These are phyloP conservation scores for Saxidomus purpurata DNA, from an alignment of 1,140 invertebrate species.

Conservation along the genomic window DNA sequence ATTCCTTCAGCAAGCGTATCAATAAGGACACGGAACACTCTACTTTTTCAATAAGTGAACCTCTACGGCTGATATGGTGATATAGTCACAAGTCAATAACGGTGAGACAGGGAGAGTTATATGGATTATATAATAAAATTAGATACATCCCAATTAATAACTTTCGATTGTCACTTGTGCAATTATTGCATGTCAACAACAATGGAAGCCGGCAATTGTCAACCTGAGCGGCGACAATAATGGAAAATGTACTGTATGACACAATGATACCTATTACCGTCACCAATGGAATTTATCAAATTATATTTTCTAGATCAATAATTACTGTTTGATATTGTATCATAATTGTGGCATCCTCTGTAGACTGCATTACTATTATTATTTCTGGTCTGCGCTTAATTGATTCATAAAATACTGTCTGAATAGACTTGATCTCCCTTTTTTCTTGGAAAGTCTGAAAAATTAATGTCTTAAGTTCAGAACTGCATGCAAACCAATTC, in stretches of 20 bases:
- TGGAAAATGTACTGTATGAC: no score
- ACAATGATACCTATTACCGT: no score
- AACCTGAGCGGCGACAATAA: not conserved
- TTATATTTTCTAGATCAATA: not conserved
- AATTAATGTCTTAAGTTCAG: no score
- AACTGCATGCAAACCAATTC: no score
- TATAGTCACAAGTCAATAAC: conserved; percentile 33
- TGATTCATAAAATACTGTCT: not conserved
- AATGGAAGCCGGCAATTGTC: not conserved
- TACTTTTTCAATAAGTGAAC: conserved; percentile 14
- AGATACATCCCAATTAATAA: not conserved
- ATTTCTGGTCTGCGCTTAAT: not conserved
- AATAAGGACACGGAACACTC: conserved; percentile 6
- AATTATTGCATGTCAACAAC: not conserved
- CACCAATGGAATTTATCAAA: no score
- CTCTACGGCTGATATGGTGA: not conserved
- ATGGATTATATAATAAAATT: not conserved
- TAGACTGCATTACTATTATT: not conserved
- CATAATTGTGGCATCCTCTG: not conserved
- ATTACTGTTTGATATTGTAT: not conserved
- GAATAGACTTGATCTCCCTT: not conserved
- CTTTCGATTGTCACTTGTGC: not conserved
- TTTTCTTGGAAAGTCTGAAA: no score
- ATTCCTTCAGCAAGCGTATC: conserved; percentile 18
- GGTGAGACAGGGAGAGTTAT: not conserved